A percentile compares a stretch with the other conserved stretches of the same genome.
phyloP scores from a whole-genome alignment of 2,113 vertebrate genomes.

The Peromyscus polionotus region DNA sequence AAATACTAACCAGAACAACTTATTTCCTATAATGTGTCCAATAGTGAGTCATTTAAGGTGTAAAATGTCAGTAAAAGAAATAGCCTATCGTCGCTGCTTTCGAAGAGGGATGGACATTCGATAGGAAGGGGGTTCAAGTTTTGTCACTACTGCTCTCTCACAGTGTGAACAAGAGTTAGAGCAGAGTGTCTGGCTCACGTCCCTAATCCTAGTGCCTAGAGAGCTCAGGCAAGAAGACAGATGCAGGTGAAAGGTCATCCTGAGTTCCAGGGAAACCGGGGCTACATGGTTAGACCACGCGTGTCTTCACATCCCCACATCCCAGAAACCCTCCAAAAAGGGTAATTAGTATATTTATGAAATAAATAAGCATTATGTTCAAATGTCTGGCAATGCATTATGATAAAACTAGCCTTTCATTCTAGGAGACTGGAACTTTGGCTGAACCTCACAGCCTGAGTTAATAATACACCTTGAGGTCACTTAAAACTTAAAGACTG shows the following conservation, averaged over 20 bases:
- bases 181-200: neutral
- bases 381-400: conserved; percentile 25
- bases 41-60: conserved; percentile 12
- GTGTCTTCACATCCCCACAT: neutral
- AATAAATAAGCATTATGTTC: conserved; percentile 38
- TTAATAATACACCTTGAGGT: neutral
- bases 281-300: neutral
- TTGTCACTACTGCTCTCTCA: neutral
- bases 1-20: neutral
- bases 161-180: neutral
- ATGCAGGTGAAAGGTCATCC: neutral
- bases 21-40: conserved; percentile 5
- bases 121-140: neutral
- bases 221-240: neutral
- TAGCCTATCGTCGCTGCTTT: neutral
- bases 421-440: neutral
- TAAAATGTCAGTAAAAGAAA: conserved; percentile 46
- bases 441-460: neutral
- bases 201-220: neutral
- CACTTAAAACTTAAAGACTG: neutral
- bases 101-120: conserved; percentile 15
- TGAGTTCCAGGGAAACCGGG: neutral
- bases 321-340: neutral
- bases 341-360: conserved; percentile 9
- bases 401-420: neutral